A percentile compares a stretch with the other conserved stretches of the same genome.
These are phyloP conservation scores for Pangasius macronema DNA, from an alignment of 2,797 vertebrate species.

Conservation along the genomic window DNA sequence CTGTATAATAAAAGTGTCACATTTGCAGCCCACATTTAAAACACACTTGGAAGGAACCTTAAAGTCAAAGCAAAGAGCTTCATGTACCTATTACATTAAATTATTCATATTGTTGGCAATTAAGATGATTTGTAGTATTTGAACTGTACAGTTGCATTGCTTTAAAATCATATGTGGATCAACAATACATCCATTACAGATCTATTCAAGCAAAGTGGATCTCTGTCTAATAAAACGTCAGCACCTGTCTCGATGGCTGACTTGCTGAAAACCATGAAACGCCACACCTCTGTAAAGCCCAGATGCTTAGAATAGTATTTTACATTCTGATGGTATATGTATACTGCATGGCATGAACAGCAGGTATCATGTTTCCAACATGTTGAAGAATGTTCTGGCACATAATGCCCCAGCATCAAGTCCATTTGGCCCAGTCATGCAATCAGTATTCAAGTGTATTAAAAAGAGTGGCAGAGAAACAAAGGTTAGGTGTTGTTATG, in stretches of 20 bases:
- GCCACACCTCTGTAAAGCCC: constrained; percentile 31
- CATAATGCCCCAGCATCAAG: constrained; percentile 36
- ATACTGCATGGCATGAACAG: constrained; percentile 37
- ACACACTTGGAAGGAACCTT: not conserved
- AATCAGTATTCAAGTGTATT: constrained; percentile 4
- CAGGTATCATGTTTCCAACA: constrained; percentile 48
- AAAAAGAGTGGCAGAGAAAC: not conserved
- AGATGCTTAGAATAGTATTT: constrained; percentile 35
- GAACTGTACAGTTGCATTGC: not conserved
- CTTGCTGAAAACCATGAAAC: constrained; percentile 36
- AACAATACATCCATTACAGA: not conserved
- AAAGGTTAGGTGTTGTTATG: not conserved
- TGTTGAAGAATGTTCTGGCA: constrained; percentile 43
- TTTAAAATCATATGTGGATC: not conserved
- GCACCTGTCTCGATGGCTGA: constrained; percentile 24
- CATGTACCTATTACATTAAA: not conserved
- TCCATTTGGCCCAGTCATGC: constrained; percentile 14
- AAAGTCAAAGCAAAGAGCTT: not conserved
- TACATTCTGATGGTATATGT: constrained; percentile 46
- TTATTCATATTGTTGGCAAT: not conserved
- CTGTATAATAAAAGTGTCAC: not conserved
- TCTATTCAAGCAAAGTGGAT: not conserved
- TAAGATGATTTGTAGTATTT: not conserved
- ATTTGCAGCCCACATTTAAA: not conserved
- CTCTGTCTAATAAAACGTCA: constrained; percentile 15